Percentiles rank a stretch among this genome's conserved stretches.
phyloP scores from a whole-genome alignment of 2,113 vertebrate genomes.

The Cephalophus harveyi region DNA sequence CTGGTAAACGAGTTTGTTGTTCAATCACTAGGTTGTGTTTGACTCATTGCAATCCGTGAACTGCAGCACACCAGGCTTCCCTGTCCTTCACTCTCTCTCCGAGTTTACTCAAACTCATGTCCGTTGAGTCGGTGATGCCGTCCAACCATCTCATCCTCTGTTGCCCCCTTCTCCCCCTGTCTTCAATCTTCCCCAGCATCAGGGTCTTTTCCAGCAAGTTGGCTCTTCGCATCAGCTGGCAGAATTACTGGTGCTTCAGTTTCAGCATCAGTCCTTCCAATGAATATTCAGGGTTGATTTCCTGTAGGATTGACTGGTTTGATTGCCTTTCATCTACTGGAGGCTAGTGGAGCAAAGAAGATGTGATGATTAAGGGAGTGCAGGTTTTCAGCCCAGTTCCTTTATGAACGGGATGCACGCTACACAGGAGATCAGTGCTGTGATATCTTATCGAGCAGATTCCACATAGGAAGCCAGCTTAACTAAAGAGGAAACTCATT shows the following conservation, averaged over 20 bases:
- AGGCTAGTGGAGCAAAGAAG: background rate
- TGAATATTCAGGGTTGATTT: background rate
- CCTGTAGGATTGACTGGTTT: background rate
- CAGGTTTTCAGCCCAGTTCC: background rate
- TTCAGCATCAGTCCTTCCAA: background rate
- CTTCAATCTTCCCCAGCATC: background rate
- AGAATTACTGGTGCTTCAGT: background rate
- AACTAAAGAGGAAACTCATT: background rate
- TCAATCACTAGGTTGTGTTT: background rate
- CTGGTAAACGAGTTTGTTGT: background rate
- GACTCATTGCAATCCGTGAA: background rate
- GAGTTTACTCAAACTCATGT: background rate
- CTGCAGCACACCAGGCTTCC: background rate
- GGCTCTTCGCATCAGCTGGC: background rate
- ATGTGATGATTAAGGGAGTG: too few relatives aligned
- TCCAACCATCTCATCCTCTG: background rate
- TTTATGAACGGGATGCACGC: background rate
- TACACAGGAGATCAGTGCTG: rapidly evolving
- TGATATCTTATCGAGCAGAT: rapidly evolving
- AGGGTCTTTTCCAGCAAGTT: background rate
- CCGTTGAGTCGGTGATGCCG: background rate
- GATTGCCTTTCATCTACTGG: background rate
- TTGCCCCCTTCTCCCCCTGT: background rate
- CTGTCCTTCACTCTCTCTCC: background rate
- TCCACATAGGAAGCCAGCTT: background rate